Evolutionary conservation across 2,888 invertebrate genomes (phyloP).

Genomic region (Lomographa bimaculata): DNA sequence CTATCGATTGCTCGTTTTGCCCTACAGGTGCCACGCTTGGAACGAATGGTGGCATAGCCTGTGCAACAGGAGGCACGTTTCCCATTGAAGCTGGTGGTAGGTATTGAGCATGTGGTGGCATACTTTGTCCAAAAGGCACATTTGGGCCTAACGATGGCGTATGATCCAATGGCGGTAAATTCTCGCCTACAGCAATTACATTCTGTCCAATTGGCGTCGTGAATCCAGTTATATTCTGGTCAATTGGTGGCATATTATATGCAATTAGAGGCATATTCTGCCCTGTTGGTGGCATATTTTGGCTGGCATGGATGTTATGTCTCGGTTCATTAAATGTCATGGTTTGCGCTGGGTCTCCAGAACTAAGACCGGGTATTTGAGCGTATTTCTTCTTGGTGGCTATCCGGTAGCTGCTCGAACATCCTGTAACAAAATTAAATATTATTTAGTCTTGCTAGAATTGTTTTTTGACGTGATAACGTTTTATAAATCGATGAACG

Average conservation of each 20-base stretch:
- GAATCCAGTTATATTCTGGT: conserved; percentile 9
- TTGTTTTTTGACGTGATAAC: no score
- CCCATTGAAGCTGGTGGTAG: no score
- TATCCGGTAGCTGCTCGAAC: conserved; percentile 85
- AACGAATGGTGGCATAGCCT: not conserved
- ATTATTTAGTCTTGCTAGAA: no score
- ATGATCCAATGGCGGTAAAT: conserved; percentile 1
- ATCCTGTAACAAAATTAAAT: conserved; percentile 60
- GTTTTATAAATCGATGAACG: no score
- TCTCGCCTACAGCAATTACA: not conserved
- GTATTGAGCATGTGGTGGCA: conserved; percentile 15
- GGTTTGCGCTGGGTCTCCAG: conserved; percentile 54
- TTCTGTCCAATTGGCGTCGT: not conserved
- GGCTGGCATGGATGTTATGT: conserved; percentile 4
- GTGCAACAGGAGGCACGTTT: no score
- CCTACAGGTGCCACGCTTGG: conserved; percentile 16
- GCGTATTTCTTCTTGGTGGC: conserved; percentile 90
- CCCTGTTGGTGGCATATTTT: conserved; percentile 2
- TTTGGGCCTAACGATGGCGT: not conserved
- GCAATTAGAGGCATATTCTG: conserved; percentile 1
- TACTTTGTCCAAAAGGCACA: not conserved
- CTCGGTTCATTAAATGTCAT: conserved; percentile 25
- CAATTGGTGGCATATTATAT: conserved; percentile 9
- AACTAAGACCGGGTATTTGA: conserved; percentile 88
- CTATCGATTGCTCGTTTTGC: conserved; percentile 21